Conservation (phyloP, 2,113 vertebrate genomes). For the Amphiprion percula region DNA sequence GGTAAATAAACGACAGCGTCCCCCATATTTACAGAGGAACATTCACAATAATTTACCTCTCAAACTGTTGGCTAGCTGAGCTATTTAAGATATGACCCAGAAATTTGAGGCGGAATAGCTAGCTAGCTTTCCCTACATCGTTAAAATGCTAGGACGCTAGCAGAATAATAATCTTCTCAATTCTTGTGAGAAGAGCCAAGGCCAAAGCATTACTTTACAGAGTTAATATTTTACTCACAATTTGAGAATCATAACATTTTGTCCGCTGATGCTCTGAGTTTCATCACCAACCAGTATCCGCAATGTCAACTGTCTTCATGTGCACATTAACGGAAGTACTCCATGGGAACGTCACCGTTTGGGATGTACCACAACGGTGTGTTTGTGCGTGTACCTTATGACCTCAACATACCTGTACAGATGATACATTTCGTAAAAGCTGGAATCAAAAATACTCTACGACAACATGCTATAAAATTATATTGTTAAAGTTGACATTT, state of each 20-base stretch:
- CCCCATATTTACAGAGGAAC: background rate
- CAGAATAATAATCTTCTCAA: background rate
- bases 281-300: accelerated
- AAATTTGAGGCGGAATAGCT: background rate
- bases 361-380: slow-evolving; percentile 43
- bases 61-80: no score
- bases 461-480: accelerated
- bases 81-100: no score
- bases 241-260: background rate
- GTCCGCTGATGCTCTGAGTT: accelerated
- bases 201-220: accelerated
- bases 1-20: background rate
- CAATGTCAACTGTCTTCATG: slow-evolving; percentile 59
- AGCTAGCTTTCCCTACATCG: background rate
- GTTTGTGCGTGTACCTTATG: background rate
- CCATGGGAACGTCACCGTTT: slow-evolving; percentile 20
- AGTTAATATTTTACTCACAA: slow-evolving; percentile 27
- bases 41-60: no score
- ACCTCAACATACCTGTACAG: background rate
- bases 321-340: slow-evolving; percentile 14
- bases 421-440: accelerated
- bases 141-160: background rate
- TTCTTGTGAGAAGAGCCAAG: background rate
- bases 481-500: background rate
- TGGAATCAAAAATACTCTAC: accelerated